A percentile compares a stretch with the other conserved stretches of the same genome.
phyloP scores from a whole-genome alignment of 2,888 invertebrate species.

The Trichopria drosophilae region DNA sequence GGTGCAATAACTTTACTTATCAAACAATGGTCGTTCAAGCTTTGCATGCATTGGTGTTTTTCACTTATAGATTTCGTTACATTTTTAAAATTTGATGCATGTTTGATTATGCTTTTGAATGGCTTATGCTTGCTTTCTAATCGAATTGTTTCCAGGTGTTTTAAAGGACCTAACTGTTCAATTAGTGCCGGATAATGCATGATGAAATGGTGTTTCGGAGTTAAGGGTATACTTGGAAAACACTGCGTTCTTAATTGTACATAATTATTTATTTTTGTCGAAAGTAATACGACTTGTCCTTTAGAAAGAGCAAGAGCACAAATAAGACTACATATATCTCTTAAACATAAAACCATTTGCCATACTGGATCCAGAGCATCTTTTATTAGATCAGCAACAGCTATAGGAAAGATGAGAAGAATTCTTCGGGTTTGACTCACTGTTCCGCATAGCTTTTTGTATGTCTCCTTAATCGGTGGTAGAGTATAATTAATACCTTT shows the following conservation, averaged over 20 bases:
- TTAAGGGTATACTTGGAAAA: neutral
- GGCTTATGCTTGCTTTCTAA: neutral
- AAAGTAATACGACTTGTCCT: slow-evolving; percentile 6
- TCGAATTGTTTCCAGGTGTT: neutral
- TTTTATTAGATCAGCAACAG: slow-evolving; percentile 6
- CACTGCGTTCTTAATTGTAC: neutral
- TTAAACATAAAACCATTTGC: slow-evolving; percentile 21
- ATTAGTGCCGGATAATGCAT: neutral
- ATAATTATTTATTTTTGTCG: slow-evolving; percentile 2
- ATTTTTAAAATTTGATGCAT: too few relatives aligned
- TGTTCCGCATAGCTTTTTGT: slow-evolving; percentile 11
- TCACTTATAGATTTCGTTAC: too few relatives aligned
- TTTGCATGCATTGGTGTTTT: too few relatives aligned
- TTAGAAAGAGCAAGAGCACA: slow-evolving; percentile 14
- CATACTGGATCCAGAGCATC: slow-evolving; percentile 14
- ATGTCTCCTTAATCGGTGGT: too few relatives aligned
- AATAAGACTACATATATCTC: slow-evolving; percentile 6
- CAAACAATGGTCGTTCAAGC: too few relatives aligned
- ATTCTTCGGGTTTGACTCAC: slow-evolving; percentile 13
- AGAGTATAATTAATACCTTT: too few relatives aligned
- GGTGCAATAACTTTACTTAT: too few relatives aligned
- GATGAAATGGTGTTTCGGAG: neutral
- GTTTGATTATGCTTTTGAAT: too few relatives aligned
- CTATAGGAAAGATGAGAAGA: slow-evolving; percentile 12
- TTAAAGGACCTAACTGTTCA: neutral